These are phyloP conservation scores for Dasypolia templi DNA, from an alignment of 2,888 invertebrate genomes.

Conservation along the genomic window DNA sequence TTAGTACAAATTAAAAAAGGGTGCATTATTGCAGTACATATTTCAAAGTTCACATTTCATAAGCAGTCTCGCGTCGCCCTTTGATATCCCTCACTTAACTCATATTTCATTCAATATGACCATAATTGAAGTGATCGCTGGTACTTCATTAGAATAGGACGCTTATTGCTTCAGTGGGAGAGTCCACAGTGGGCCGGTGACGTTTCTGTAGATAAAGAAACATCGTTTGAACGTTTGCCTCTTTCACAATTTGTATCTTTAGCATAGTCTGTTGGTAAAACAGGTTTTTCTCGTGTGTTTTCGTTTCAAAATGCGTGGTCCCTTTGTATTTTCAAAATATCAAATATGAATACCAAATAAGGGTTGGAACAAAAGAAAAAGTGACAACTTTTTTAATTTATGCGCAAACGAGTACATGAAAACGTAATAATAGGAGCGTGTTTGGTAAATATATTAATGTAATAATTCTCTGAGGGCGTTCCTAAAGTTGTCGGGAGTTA, in stretches of 20 bases:
- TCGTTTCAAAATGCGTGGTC: conserved; percentile 85
- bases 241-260: conserved; percentile 90
- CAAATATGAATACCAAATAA: conserved; percentile 91
- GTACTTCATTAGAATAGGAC: conserved; percentile 79
- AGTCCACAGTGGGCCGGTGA: conserved; percentile 78
- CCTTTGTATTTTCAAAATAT: conserved; percentile 89
- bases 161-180: conserved; percentile 78
- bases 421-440: conserved; percentile 89
- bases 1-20: conserved; percentile 89
- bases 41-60: conserved; percentile 89
- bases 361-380: conserved; percentile 90
- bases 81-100: conserved; percentile 90
- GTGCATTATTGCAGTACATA: conserved; percentile 86
- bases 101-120: conserved; percentile 90
- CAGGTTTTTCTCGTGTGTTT: conserved; percentile 89
- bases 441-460: conserved; percentile 90
- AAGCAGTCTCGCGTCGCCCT: conserved; percentile 88
- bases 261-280: conserved; percentile 87
- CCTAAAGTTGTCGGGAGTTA: conserved; percentile 79
- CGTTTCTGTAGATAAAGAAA: conserved; percentile 79
- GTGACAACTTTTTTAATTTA: conserved; percentile 90
- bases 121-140: conserved; percentile 87
- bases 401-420: conserved; percentile 89
- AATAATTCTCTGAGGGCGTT: conserved; percentile 87
- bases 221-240: conserved; percentile 88